A percentile compares a stretch with the other conserved stretches of the same genome.
Evolutionary conservation across 2,113 vertebrate genomes (phyloP).

Genomic region (Oreochromis spilurus): DNA sequence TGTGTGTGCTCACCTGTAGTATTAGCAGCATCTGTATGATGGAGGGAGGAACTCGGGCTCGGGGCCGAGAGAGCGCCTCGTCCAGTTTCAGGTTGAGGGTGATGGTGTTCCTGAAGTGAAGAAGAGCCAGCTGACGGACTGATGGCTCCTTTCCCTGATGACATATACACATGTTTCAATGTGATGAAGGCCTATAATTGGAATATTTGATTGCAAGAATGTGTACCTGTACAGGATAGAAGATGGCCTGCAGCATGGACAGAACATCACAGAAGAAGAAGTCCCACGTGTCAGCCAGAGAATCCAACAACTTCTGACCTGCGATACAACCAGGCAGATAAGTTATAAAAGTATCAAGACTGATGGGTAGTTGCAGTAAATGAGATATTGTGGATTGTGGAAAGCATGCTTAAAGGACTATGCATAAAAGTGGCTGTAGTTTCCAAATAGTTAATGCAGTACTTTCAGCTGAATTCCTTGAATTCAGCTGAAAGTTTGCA

Average conservation of each 20-base stretch:
- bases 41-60: constrained; percentile 86
- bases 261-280: constrained; percentile 97
- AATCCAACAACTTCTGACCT: constrained; percentile 97
- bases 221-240: constrained; percentile 93
- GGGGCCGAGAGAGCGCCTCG: constrained; percentile 83
- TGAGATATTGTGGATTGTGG: neutral
- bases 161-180: neutral
- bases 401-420: neutral
- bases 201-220: neutral
- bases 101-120: constrained; percentile 91
- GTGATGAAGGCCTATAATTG: neutral
- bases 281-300: constrained; percentile 95
- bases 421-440: neutral
- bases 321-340: neutral
- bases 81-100: constrained; percentile 90
- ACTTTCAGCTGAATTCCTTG: neutral
- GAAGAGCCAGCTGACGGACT: constrained; percentile 85
- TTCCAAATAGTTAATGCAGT: neutral
- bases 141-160: constrained; percentile 70
- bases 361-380: neutral
- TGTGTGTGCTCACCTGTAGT: constrained; percentile 77
- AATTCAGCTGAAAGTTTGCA: neutral
- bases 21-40: constrained; percentile 92
- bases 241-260: constrained; percentile 94
- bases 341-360: neutral